These are phyloP conservation scores for Hirtodrosophila confusa DNA, from an alignment of 2,888 invertebrate genomes.

Conservation along the genomic window DNA sequence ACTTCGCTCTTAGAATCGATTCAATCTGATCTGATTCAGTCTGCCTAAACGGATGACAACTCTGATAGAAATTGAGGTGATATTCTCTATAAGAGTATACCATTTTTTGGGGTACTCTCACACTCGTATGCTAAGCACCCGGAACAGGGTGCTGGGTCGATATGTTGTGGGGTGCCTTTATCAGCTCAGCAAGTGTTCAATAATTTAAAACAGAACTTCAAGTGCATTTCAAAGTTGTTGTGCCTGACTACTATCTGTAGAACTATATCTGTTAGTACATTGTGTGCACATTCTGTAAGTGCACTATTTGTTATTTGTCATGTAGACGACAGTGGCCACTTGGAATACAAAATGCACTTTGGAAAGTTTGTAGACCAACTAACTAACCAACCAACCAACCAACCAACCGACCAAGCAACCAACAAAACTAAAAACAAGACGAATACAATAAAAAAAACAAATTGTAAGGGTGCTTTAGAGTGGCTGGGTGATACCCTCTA, in stretches of 20 bases:
- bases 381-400: constrained; percentile 7
- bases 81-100: too few species aligned
- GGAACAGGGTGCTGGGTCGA: too few species aligned
- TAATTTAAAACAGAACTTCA: constrained; percentile 41
- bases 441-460: too few species aligned
- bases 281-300: constrained; percentile 57
- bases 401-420: background rate
- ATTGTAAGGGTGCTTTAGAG: too few species aligned
- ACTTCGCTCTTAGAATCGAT: too few species aligned
- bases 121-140: too few species aligned
- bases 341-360: constrained; percentile 68
- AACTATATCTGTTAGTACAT: constrained; percentile 45
- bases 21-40: too few species aligned
- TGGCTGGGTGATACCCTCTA: too few species aligned
- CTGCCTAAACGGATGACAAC: too few species aligned
- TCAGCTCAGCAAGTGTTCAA: constrained; percentile 24
- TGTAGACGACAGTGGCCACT: constrained; percentile 64
- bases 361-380: constrained; percentile 60
- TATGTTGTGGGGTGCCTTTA: background rate
- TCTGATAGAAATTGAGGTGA: too few species aligned
- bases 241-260: constrained; percentile 32
- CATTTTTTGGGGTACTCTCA: too few species aligned
- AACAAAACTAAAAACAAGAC: too few species aligned
- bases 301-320: constrained; percentile 67
- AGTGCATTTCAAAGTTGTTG: constrained; percentile 73